These are phyloP conservation scores for Philantomba maxwellii DNA, from an alignment of 2,113 vertebrate species.

Conservation along the genomic window DNA sequence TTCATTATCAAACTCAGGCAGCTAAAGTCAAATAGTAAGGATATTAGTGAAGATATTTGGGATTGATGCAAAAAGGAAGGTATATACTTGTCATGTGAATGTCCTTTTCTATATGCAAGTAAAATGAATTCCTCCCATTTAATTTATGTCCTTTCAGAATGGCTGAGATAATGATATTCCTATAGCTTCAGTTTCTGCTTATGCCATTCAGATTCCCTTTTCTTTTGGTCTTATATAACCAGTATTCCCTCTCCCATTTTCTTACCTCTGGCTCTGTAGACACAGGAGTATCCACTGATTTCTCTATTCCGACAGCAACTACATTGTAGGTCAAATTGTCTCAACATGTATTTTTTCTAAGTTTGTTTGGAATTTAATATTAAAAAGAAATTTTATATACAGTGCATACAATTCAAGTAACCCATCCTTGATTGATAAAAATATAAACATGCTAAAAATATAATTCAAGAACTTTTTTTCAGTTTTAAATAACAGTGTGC, in stretches of 20 bases:
- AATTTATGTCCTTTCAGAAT: neutral
- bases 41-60: neutral
- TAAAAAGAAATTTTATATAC: neutral
- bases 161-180: neutral
- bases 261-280: neutral
- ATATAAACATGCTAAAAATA: neutral
- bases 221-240: neutral
- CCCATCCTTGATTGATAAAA: neutral
- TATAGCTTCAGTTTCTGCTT: neutral
- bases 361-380: neutral
- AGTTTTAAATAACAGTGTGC: neutral
- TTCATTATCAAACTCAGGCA: neutral
- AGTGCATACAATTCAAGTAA: neutral
- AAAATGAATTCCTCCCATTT: neutral
- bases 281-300: neutral
- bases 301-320: neutral
- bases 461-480: neutral
- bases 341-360: neutral
- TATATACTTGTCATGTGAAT: neutral
- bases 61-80: neutral
- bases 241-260: neutral
- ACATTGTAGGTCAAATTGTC: neutral
- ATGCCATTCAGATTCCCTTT: neutral
- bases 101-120: neutral
- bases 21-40: neutral